Evolutionary conservation across 2,113 vertebrate genomes (phyloP).

Genomic region (Lepus europaeus): DNA sequence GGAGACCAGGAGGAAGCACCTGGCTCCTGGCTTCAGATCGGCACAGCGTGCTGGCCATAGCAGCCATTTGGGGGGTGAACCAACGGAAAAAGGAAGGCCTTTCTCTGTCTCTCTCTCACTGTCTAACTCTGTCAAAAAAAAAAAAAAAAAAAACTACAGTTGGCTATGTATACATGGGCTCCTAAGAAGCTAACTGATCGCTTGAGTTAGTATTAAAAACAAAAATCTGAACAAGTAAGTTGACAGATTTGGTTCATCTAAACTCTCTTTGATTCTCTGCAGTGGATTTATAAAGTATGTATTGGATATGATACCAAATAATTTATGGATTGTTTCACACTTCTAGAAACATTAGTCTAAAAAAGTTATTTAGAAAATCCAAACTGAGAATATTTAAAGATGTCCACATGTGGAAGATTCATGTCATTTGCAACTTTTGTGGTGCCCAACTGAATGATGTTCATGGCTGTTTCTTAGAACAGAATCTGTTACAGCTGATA

Average conservation of each 20-base stretch:
- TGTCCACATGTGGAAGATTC: background rate
- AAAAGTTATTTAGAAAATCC: background rate
- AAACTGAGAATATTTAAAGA: slow-evolving; percentile 2
- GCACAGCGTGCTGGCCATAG: too few relatives aligned
- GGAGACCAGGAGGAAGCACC: too few relatives aligned
- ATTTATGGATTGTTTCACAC: background rate
- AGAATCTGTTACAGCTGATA: background rate
- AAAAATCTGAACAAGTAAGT: background rate
- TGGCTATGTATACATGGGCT: background rate
- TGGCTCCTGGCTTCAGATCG: too few relatives aligned
- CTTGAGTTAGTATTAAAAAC: background rate
- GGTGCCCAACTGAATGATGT: background rate
- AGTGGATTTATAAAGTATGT: background rate
- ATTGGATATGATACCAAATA: background rate
- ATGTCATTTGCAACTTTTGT: background rate
- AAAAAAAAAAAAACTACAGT: background rate
- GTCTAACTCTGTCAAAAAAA: too few relatives aligned
- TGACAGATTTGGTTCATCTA: background rate
- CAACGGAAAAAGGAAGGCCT: too few relatives aligned
- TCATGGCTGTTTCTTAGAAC: background rate
- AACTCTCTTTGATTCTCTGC: background rate
- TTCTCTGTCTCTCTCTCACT: too few relatives aligned
- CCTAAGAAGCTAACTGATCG: background rate
- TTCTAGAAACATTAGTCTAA: slow-evolving; percentile 3
- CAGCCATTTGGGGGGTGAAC: too few relatives aligned